Conservation (phyloP, 1,140 invertebrate genomes). For the Drosophila sturtevanti region DNA sequence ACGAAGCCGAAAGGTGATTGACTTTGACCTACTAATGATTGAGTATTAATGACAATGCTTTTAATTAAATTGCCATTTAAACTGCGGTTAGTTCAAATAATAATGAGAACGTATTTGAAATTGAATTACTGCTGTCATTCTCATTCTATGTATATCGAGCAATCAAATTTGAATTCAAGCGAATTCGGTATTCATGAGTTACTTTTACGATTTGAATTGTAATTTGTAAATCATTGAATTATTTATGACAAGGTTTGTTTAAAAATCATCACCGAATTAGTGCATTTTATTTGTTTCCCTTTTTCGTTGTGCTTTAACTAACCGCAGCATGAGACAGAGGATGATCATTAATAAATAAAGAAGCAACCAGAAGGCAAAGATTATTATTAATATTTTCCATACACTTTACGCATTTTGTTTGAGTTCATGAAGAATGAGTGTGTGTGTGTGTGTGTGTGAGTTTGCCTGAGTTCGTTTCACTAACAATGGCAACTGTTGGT, state of each 20-base stretch:
- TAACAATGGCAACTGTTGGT: slow-evolving; percentile 34
- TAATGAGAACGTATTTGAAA: not conserved
- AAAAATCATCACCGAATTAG: slow-evolving; percentile 1
- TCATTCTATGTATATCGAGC: too few species aligned
- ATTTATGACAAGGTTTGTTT: slow-evolving; percentile 15
- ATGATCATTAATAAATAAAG: slow-evolving; percentile 47
- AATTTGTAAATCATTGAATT: slow-evolving; percentile 28
- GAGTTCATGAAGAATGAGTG: slow-evolving; percentile 65
- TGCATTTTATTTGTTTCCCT: not conserved
- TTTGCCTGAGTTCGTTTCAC: not conserved
- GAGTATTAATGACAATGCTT: not conserved
- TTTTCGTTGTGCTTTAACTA: slow-evolving; percentile 21
- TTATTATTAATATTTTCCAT: slow-evolving; percentile 78
- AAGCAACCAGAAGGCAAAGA: slow-evolving; percentile 26
- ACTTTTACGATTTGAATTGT: slow-evolving; percentile 40
- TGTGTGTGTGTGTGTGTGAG: not conserved
- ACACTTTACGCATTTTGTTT: slow-evolving; percentile 66
- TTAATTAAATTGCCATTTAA: not conserved
- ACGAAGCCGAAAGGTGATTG: not conserved
- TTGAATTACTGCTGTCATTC: not conserved
- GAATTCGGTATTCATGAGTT: slow-evolving; percentile 40
- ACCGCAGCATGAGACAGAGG: slow-evolving; percentile 59
- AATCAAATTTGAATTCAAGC: slow-evolving; percentile 44
- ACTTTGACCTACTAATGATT: not conserved
- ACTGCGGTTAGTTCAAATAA: too few species aligned